Evolutionary conservation across 2,888 invertebrate genomes (phyloP).

Genomic region (Nomada ruficornis): DNA sequence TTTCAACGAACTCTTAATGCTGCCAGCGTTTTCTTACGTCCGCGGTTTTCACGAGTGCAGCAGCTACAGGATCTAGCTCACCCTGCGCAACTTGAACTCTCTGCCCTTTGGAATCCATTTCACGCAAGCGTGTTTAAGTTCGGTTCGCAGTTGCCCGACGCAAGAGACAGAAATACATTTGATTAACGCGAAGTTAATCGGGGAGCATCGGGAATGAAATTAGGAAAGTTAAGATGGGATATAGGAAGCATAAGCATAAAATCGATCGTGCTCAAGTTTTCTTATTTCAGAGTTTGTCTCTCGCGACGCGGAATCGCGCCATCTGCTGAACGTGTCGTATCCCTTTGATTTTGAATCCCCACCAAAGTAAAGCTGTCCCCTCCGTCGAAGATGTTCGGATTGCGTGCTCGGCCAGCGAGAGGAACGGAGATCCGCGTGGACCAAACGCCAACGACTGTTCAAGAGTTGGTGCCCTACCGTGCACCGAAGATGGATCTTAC

Average conservation of each 20-base stretch:
- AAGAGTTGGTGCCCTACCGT: conserved; percentile 54
- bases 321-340: conserved; percentile 30
- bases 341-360: conserved; percentile 10
- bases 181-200: background rate
- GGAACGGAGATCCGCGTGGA: conserved; percentile 52
- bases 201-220: background rate
- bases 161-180: too few relatives aligned
- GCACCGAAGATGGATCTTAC: conserved; percentile 42
- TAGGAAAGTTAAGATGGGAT: background rate
- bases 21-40: background rate
- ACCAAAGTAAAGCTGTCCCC: conserved; percentile 23
- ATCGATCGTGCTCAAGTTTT: background rate
- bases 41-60: background rate
- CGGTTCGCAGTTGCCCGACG: too few relatives aligned
- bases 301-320: conserved; percentile 13
- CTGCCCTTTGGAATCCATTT: too few relatives aligned
- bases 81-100: background rate
- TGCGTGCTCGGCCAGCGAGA: conserved; percentile 13
- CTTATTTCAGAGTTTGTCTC: conserved; percentile 15
- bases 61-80: background rate
- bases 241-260: background rate
- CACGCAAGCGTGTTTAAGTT: too few relatives aligned
- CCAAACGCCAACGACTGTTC: conserved; percentile 50
- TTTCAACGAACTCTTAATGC: background rate
- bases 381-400: conserved; percentile 22